Evolutionary conservation across 1,140 invertebrate genomes (phyloP).

Genomic region (Paraescarpia echinospica): DNA sequence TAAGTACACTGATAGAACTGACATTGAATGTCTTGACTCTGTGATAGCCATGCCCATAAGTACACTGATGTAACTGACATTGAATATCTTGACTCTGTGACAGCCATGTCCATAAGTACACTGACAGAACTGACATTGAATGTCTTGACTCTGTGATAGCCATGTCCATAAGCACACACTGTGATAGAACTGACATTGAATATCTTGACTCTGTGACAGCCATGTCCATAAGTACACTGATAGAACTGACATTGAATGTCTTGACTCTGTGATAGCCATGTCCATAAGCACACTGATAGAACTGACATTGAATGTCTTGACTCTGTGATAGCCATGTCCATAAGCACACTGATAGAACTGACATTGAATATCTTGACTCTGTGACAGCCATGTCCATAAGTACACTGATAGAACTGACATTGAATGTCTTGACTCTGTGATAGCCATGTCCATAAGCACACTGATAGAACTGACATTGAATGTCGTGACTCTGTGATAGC

Average conservation of each 20-base stretch:
- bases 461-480: not conserved
- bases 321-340: not conserved
- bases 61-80: too few relatives aligned
- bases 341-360: constrained; percentile 49
- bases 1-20: too few relatives aligned
- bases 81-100: not conserved
- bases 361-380: not conserved
- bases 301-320: not conserved
- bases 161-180: too few relatives aligned
- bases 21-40: not conserved
- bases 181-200: not conserved
- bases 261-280: constrained; percentile 70
- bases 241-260: not conserved
- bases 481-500: not conserved
- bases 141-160: too few relatives aligned
- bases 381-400: constrained; percentile 90
- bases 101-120: too few relatives aligned
- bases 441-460: not conserved
- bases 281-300: constrained; percentile 90
- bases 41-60: too few relatives aligned
- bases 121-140: too few relatives aligned
- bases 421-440: constrained; percentile 69
- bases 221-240: constrained; percentile 51
- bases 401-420: constrained; percentile 99
- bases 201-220: too few relatives aligned